Evolutionary conservation across 2,888 invertebrate species (phyloP), one percentile per base, ranked within the genome.

Genomic region (Masnerella sp.): DNA sequence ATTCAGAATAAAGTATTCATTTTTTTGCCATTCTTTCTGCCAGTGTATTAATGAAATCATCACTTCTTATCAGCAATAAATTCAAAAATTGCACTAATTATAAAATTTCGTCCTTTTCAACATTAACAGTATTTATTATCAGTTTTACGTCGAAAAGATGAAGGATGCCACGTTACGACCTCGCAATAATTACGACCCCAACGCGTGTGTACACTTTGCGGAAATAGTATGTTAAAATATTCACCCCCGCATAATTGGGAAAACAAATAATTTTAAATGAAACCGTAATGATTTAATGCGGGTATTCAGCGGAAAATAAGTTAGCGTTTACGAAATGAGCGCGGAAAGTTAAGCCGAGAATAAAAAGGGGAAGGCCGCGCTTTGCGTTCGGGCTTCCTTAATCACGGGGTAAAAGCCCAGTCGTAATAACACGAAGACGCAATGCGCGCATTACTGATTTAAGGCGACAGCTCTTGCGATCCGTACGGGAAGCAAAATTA

Each of bases 401-500:
- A 36, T 40, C 17, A 54, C 54, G 40, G 54, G 28, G 43, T 45
- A 56, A 56, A 59, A 76, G 77, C 68, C 76, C 77, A 78, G 76
- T 77, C 64, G 76, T 80, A 77, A 81, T 78, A 80, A 78, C 70
- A 76, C 70, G 30, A 15, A 76, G 75, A 72, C 76, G 78, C 76
- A 58, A 71, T 43, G 45, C 58, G 59, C 69, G 52, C 75, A 70
- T 65, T 73, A 67, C 76, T 79, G 79, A 81, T 82, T 82, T 79
- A 79, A 79, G 77, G 80, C 47, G 51, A 54, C 47, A 42, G 18
- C 32, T 49, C 54, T 17, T 11, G 18, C 79, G 76, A 79, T 78
- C 79, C 81, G 75, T 80, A 77, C 80, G 81, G 83, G 81, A 84
- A 84, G 81, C 76, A 81, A 81, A 83, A 84, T 83, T 80, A 84